Evolutionary conservation across 2,113 vertebrate species (phyloP), one percentile per base, ranked within the genome.

Genomic region (Corythaixoides concolor): DNA sequence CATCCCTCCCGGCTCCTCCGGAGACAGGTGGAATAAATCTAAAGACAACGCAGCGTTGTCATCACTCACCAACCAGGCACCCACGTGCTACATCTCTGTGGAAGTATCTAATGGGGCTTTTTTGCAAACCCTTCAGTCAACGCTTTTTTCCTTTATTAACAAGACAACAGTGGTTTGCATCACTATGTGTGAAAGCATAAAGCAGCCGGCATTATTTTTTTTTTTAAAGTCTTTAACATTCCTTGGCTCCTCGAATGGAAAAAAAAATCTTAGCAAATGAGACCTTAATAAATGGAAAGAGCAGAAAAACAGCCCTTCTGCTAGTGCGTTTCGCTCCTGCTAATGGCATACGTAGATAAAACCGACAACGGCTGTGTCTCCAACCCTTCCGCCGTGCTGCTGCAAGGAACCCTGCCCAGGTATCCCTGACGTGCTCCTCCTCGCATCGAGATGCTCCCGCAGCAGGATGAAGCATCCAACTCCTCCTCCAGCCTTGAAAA

Each of bases 261-360:
- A 43, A 97, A 43, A 39, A 97, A 94, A 95, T 83, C 91, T 45
- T 58, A 92, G 78, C 89, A 95, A 95, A 95, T 76, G 73, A 85
- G 70, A 90, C 58, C 75, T 85, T 88, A 93, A 93, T 88, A 95
- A 96, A 97, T 91, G 91, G 94, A 93, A 94, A 96, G 78, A 91
- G 76, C 74, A 79, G 90, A 89, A 92, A 94, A 97, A 90, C 11
- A 37, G 76, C 76, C 33, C 56, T 94, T 70, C 75, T 94, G 81
- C 89, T 47, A 89, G 67, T 8, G 0, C 5, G 9, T 52, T 63
- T 62, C 9, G 1, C 85, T 78, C 52, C 85, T 52, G 82, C 69
- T 89, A 86, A 89, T 63, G 87, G 89, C 81, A 66, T 41, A 87
- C 0, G 4, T 37, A 79, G 89, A 95, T 95, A 89, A 95, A 92